A percentile compares a stretch with the other conserved stretches of the same genome.
phyloP scores from a whole-genome alignment of 2,797 vertebrate species.

The Spheniscus humboldti region DNA sequence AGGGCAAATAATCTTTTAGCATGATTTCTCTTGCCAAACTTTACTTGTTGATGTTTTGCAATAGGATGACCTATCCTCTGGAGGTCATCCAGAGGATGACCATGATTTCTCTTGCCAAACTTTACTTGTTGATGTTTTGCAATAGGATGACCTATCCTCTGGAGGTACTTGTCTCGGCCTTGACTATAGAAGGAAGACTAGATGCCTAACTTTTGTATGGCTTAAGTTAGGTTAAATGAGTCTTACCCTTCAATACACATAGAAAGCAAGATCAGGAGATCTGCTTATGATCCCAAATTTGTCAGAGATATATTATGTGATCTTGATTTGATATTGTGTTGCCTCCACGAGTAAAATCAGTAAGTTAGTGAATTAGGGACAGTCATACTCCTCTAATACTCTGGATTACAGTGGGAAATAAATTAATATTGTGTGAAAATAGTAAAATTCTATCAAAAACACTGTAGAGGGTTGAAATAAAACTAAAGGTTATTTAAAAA shows the following conservation, averaged over 20 bases:
- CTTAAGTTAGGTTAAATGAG: not conserved
- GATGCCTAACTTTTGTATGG: not conserved
- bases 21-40: not conserved
- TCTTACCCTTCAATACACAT: not conserved
- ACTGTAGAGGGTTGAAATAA: not conserved
- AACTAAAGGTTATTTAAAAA: constrained; percentile 37
- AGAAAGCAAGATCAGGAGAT: not conserved
- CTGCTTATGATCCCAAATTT: not conserved
- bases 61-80: not conserved
- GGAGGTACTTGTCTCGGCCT: not conserved
- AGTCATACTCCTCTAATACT: not conserved
- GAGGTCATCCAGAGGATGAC: not conserved
- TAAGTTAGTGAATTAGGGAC: not conserved
- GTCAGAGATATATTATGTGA: not conserved
- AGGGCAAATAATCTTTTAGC: not conserved
- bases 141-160: not conserved
- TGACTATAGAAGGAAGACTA: not conserved
- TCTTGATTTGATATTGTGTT: not conserved
- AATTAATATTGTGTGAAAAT: not conserved
- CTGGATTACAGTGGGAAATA: not conserved
- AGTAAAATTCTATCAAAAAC: not conserved
- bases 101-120: not conserved
- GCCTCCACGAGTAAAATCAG: not conserved
- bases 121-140: not conserved
- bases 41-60: not conserved